Percentiles rank a stretch among this genome's conserved stretches.
Conservation (phyloP, 2,113 vertebrate species). For the Aramus guarauna region DNA sequence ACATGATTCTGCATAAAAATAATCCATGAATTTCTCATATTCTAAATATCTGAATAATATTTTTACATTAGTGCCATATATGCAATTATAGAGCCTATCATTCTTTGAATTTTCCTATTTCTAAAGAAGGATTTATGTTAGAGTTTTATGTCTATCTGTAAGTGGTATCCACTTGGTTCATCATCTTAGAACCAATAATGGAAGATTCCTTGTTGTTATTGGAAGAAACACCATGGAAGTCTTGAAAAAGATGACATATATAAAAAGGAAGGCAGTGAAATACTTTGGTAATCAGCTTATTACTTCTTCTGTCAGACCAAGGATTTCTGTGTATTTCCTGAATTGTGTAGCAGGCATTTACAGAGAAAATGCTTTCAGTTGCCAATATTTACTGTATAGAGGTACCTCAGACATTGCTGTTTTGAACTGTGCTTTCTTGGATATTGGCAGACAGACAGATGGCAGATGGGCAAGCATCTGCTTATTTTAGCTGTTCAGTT, state of each 20-base stretch:
- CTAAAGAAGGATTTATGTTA: background rate
- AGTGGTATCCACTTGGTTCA: background rate
- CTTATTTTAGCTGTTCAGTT: background rate
- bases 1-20: background rate
- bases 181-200: background rate
- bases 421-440: background rate
- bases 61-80: background rate
- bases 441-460: background rate
- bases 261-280: background rate
- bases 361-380: background rate
- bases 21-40: background rate
- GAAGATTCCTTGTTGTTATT: background rate
- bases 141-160: background rate
- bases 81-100: background rate
- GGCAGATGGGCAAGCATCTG: conserved; percentile 3
- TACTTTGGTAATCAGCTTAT: background rate
- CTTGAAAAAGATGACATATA: background rate
- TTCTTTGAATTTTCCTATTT: background rate
- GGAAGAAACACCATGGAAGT: background rate
- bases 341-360: background rate
- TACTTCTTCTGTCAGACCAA: background rate
- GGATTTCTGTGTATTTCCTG: background rate
- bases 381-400: background rate
- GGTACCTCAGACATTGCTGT: background rate
- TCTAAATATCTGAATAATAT: background rate